Evolutionary conservation across 2,113 vertebrate genomes (phyloP), one percentile per base, ranked within the genome.

Genomic region (Ranitomeya variabilis): DNA sequence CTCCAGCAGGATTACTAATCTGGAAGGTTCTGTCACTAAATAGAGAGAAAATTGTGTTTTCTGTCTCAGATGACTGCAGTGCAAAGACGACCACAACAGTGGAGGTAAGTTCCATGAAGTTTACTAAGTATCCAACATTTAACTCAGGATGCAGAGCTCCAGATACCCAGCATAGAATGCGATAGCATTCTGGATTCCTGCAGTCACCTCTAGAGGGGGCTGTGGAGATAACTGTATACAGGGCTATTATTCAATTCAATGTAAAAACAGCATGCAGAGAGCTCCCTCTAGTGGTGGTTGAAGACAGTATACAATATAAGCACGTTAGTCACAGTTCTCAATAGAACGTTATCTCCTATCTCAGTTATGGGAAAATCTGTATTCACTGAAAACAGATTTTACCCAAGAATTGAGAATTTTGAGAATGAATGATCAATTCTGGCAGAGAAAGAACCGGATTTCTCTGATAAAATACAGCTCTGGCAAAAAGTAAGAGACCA

Each of bases 1-100:
- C 97, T 57, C 93, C 96, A 10, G 92, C 94, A 51, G 97, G 97
- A 76, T 94, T 97, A 80, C 93, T 98, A 83, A 92, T 80, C 31
- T 98, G 97, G 97, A 97, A 94, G 93, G 92, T 92, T 57, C 60
- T 86, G 83, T 92, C 91, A n/a, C 84, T 91, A 6, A 91, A 82
- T 71, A 77, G 89, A 0, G 94, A 95, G 89, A 92, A 84, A 64
- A 94, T 98, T 90, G 91, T 86, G 9, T 93, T 99, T 86, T 91
- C 89, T n/a, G 90, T 97, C 90, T 92, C 86, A 0, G 96, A 98
- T 89, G 95, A 96, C 90, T 98, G 96, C 74, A 91, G 91, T 23
- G 94, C 95, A n/a, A 94, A 95, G 69, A 94, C 93, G 45, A 92
- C 69, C 80, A 92, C 92, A 6, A 91, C 92, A 67, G 89, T 96